phyloP scores from a whole-genome alignment of 2,797 vertebrate species.

The Halcyon leucocephala region DNA sequence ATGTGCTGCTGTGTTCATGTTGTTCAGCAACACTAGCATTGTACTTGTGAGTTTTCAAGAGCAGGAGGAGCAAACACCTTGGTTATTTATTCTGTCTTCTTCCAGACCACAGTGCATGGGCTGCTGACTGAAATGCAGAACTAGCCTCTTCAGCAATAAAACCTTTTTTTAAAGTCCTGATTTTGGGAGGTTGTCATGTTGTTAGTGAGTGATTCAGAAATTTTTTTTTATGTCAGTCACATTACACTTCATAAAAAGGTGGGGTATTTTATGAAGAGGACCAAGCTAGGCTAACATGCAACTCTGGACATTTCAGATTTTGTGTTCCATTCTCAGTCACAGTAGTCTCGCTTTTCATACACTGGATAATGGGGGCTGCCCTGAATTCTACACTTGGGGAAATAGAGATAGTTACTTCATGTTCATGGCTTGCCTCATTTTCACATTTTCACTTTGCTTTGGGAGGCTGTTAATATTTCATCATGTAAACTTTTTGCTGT shows the following conservation, averaged over 20 bases:
- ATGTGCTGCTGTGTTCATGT: not conserved
- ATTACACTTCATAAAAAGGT: slow-evolving; percentile 41
- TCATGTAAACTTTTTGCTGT: not conserved
- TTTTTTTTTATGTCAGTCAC: slow-evolving; percentile 60
- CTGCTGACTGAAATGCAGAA: slow-evolving; percentile 1
- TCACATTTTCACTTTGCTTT: not conserved
- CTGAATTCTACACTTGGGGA: not conserved
- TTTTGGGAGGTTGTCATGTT: slow-evolving; percentile 45
- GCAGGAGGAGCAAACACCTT: not conserved
- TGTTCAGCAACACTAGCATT: slow-evolving; percentile 13
- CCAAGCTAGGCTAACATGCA: not conserved
- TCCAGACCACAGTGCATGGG: not conserved
- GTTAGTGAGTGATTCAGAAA: slow-evolving; percentile 21
- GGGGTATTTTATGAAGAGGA: not conserved
- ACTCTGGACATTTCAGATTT: not conserved
- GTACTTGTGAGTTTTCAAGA: not conserved
- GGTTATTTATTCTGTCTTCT: not conserved
- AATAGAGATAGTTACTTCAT: not conserved
- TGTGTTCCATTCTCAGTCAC: not conserved
- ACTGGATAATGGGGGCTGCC: not conserved
- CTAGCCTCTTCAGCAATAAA: slow-evolving; percentile 45
- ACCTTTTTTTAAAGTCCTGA: not conserved
- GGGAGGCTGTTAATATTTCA: not conserved
- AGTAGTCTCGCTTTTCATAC: not conserved
- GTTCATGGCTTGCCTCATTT: not conserved